Base-by-base conservation (phyloP, 92 coral and sea anemone genomes). In the Pocillopora meandrina region DNA sequence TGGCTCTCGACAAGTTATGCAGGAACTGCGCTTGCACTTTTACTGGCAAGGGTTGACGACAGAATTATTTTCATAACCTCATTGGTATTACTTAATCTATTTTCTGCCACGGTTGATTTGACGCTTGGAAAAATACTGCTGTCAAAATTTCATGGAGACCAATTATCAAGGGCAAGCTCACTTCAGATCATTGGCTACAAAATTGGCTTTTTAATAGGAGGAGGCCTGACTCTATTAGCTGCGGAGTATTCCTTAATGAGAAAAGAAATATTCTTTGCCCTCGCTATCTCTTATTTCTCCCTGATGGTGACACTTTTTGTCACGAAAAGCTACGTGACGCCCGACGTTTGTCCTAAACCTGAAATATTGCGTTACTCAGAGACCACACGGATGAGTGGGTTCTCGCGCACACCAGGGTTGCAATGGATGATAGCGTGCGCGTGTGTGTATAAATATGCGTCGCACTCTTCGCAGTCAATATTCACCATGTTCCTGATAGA, bases 401-500 rank as follows among this genome's bases (percentile, higher is more conserved):
- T 84, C 31, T 55, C 59, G 13, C 47, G 21, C n/a, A 77, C 93
- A 17, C 92, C 91, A 66, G 94, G 95, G n/a, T 76, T 93, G 64
- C 86, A 76, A 85, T 97, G 99, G 99, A 78, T 88, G 63, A 87
- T 95, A 72, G n/a, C 84, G 62, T 97, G 96, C 64, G 81, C 90
- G 57, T 79, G 90, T 34, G 77, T 91, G 23, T 97, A 95, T 64
- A 97, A 97, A 84, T 92, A 89, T 66, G 91, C 98, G 8, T 93
- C 98, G n/a, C 99, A 97, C 82, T 90, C 98, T 33, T 91, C 96
- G 5, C 87, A 92, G 71, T 57, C 94, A 81, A 73, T 97, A 85
- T 86, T 92, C 65, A 93, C 97, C 57, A 92, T 97, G 99, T 94
- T 87, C 65, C 82, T 97, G 62, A 95, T 97, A n/a, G 98, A 97